Base-by-base conservation (phyloP, 2,888 invertebrate species). In the Microplitis manilae region DNA sequence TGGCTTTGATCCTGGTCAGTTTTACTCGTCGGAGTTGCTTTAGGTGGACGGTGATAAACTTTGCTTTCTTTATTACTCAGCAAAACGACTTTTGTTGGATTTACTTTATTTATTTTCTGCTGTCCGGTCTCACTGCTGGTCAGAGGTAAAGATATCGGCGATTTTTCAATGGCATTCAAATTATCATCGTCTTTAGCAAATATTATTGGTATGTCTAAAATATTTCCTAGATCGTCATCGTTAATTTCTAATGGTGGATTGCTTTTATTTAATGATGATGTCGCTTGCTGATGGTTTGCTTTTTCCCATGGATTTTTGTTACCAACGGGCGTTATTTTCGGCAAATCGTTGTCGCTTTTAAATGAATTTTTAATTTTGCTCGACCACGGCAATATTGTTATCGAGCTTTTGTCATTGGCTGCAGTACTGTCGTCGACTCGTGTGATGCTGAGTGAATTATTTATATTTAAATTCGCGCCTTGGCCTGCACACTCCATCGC, bases 171-270 rank as follows among this genome's bases (percentile, higher is more conserved):
- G 6, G 80, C 78, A 38, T 83, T 84, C 30, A 90, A 75, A 80
- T 85, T 89, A 67, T 91, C 91, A 85, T 92, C 92, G 67, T 92
- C 93, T 81, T 94, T 93, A 1, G 94, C 94, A 85, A 94, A 93
- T 77, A 94, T 92, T 81, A 94, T 93, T 0, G 94, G 94, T 85
- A 94, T 91, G 84, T 94, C 93, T 84, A 93, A 91, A 68, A 94
- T 94, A 84, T 93, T 93, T 9, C 88, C 88, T 17, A 90, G 77
- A 67, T 89, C 90, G n/a, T 88, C 87, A 30, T 89, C 86, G 17
- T 87, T 79, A 38, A 86, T 84, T 6, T 79, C 81, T 17, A 62
- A 39, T 5, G 81, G n/a, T 13, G 75, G 80, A 60, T 82, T 84
- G 67, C 83, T 86, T 61, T 81, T 74, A 9, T 73, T 40, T 15